These are phyloP conservation scores for Nudaria mundana DNA, from an alignment of 2,888 invertebrate genomes.

Conservation along the genomic window DNA sequence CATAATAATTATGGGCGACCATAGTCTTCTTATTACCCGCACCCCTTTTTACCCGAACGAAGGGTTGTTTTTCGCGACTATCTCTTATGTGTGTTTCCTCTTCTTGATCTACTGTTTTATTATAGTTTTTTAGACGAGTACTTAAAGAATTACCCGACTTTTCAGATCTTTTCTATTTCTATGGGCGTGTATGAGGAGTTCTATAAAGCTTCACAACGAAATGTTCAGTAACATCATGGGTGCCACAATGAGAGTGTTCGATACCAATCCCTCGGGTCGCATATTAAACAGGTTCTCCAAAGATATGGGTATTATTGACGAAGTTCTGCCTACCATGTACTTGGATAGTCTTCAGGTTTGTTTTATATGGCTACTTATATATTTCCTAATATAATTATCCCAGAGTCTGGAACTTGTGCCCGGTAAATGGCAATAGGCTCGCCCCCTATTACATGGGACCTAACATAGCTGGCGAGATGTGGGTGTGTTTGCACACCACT, in stretches of 20 bases:
- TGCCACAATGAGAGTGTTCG: slow-evolving; percentile 91
- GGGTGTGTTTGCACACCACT: no score
- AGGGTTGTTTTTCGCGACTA: neutral
- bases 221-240: slow-evolving; percentile 89
- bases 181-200: slow-evolving; percentile 87
- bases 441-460: no score
- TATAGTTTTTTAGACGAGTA: no score
- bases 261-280: slow-evolving; percentile 91
- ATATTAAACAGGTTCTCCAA: slow-evolving; percentile 93
- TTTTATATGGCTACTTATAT: neutral
- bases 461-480: no score
- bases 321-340: slow-evolving; percentile 84
- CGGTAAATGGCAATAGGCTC: no score
- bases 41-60: no score
- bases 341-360: slow-evolving; percentile 83
- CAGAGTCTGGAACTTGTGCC: no score
- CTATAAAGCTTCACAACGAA: slow-evolving; percentile 86
- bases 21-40: no score
- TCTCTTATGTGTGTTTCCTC: neutral
- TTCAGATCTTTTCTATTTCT: slow-evolving; percentile 87
- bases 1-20: no score
- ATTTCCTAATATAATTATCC: no score
- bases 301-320: slow-evolving; percentile 90
- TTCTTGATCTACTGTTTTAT: no score
- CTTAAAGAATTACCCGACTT: no score